These are phyloP conservation scores for Neelides folsomi DNA, from an alignment of 2,888 invertebrate species.

Conservation along the genomic window DNA sequence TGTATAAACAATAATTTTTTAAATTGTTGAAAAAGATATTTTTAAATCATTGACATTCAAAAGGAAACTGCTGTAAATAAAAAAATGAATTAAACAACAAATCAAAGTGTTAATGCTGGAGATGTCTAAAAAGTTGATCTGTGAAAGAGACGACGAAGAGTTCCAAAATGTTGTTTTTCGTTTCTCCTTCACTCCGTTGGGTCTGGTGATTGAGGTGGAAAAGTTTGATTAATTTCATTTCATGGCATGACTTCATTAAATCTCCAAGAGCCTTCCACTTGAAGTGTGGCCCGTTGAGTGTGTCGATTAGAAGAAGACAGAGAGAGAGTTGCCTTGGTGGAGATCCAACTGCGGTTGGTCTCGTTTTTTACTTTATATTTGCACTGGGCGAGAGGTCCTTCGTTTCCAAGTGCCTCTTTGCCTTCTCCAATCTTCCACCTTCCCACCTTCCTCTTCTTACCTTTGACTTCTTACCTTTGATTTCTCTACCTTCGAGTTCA, in stretches of 20 bases:
- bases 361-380: constrained; percentile 21
- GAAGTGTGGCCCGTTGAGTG: neutral
- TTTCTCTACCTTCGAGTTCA: neutral
- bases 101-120: too few relatives aligned
- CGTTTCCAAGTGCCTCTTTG: constrained; percentile 4
- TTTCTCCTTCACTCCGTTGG: too few relatives aligned
- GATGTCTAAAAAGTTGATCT: too few relatives aligned
- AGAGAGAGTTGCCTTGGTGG: constrained; percentile 3
- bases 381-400: constrained; percentile 14
- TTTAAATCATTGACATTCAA: too few relatives aligned
- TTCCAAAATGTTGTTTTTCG: too few relatives aligned
- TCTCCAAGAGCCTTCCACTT: constrained; percentile 1
- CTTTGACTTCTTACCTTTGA: neutral
- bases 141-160: too few relatives aligned
- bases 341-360: constrained; percentile 23
- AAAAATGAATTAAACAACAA: too few relatives aligned
- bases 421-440: too few relatives aligned
- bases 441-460: constrained; percentile 7
- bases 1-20: too few relatives aligned
- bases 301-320: neutral
- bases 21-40: too few relatives aligned
- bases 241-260: constrained; percentile 20
- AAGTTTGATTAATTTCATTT: constrained; percentile 16
- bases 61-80: too few relatives aligned
- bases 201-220: too few relatives aligned